Conservation (phyloP, 2,888 invertebrate genomes). For the Callyntrura guangdongensis region DNA sequence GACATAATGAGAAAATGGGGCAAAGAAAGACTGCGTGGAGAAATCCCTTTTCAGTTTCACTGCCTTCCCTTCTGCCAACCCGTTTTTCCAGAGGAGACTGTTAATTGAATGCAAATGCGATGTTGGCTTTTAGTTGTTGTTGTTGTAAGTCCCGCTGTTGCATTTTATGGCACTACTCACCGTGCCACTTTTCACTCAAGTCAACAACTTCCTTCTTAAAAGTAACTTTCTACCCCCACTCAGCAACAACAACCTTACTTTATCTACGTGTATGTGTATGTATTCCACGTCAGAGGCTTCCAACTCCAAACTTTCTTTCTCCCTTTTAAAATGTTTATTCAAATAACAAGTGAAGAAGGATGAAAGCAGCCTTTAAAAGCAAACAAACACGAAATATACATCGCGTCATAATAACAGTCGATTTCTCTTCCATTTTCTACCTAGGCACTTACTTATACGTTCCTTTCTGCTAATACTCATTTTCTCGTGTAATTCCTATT, state of each 20-base stretch:
- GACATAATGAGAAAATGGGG: not conserved
- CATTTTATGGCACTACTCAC: conserved; percentile 44
- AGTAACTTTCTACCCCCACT: not conserved
- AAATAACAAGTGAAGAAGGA: conserved; percentile 43
- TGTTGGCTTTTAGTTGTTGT: conserved; percentile 26
- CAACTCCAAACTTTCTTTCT: conserved; percentile 16
- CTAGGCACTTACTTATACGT: not conserved
- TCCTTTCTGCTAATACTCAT: not conserved
- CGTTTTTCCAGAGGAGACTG: not conserved
- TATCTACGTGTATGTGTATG: not conserved
- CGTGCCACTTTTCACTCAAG: conserved; percentile 40
- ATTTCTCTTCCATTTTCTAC: not conserved
- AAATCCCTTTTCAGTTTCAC: no score
- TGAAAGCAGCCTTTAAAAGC: conserved; percentile 13
- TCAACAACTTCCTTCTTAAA: conserved; percentile 11
- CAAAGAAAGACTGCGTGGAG: no score
- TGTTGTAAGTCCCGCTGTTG: conserved; percentile 10
- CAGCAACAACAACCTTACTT: not conserved
- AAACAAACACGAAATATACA: conserved; percentile 60
- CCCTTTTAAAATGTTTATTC: conserved; percentile 42
- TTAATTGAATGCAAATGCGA: conserved; percentile 49
- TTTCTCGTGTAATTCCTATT: not conserved
- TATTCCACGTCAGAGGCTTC: conserved; percentile 8
- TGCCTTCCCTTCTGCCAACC: not conserved
- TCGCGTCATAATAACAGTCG: conserved; percentile 11